Base-by-base conservation (phyloP, 2,888 invertebrate species). In the Oconnorella tubifera region DNA sequence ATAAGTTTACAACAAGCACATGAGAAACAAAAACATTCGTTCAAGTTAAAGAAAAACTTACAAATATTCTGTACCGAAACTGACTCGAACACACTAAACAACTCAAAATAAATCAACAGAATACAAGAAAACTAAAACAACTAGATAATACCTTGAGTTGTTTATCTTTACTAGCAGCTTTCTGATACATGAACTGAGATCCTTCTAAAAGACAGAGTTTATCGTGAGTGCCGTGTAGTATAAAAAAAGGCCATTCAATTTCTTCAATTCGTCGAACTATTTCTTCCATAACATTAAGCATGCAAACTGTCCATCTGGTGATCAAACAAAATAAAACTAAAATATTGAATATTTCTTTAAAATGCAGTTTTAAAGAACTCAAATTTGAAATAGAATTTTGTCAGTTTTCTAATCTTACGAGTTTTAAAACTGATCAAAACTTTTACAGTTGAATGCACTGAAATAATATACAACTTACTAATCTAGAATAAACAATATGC, bases 201-300 rank as follows among this genome's bases (percentile, higher is more conserved):
- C 81, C 82, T 33, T 75, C 72, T 0, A 76, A 65, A 23, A 74
- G 74, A 67, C 80, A 80, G n/a, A 83, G 32, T 29, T 72, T 72
- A 70, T 83, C 83, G 10, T 71, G 66, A 27, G 75, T 76, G 1
- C 83, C 83, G 68, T 83, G 83, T 3, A 81, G 71, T 14, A 78
- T 71, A 2, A 82, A 67, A 62, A 82, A 77, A 2, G 83, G 82
- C 70, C 75, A 77, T 29, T 72, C 70, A 2, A 82, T 70, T 2
- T 70, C 69, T 1, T 64, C 50, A 33, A 78, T 63, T 19, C 76
- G 71, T 14, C 68, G 57, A 61, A 76, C 69, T 29, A 80, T 75
- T 59, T 75, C 72, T 58, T 77, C 60, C 62, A 76, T 61, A 2
- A 77, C 74, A 50, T 75, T 66, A 29, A 80, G 62, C 55, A 78